These are phyloP conservation scores for Palythoa caribaeorum DNA, from an alignment of 92 coral and sea anemone species.

Conservation along the genomic window DNA sequence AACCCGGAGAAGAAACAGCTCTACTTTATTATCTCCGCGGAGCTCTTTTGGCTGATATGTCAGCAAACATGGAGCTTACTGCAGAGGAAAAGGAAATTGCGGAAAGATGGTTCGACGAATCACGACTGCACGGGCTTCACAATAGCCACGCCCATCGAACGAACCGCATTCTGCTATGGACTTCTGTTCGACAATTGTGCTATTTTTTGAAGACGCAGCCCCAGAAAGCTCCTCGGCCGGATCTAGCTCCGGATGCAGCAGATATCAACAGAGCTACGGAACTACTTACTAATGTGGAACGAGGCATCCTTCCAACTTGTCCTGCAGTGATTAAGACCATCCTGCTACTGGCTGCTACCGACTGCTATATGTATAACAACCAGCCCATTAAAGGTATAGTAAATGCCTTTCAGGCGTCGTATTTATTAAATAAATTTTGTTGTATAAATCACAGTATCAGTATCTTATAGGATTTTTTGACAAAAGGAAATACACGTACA, in stretches of 20 bases:
- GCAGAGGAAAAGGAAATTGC: conserved; percentile 5
- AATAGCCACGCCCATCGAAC: neutral
- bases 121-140: neutral
- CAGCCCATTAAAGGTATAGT: neutral
- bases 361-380: neutral
- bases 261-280: neutral
- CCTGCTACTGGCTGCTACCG: neutral
- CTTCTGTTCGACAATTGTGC: too few relatives aligned
- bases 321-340: conserved; percentile 11
- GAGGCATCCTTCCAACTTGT: conserved; percentile 6
- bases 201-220: too few relatives aligned
- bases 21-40: neutral
- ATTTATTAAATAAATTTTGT: too few relatives aligned
- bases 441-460: too few relatives aligned
- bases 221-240: too few relatives aligned
- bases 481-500: too few relatives aligned
- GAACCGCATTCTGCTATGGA: conserved; percentile 14
- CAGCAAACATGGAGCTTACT: conserved; percentile 22
- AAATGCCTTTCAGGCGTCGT: too few relatives aligned
- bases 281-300: neutral
- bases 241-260: too few relatives aligned
- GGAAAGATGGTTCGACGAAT: neutral
- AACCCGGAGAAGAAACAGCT: conserved; percentile 16
- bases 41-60: conserved; percentile 21
- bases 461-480: too few relatives aligned